Evolutionary conservation across 2,797 vertebrate species (phyloP).

Genomic region (Dipus sagitta): DNA sequence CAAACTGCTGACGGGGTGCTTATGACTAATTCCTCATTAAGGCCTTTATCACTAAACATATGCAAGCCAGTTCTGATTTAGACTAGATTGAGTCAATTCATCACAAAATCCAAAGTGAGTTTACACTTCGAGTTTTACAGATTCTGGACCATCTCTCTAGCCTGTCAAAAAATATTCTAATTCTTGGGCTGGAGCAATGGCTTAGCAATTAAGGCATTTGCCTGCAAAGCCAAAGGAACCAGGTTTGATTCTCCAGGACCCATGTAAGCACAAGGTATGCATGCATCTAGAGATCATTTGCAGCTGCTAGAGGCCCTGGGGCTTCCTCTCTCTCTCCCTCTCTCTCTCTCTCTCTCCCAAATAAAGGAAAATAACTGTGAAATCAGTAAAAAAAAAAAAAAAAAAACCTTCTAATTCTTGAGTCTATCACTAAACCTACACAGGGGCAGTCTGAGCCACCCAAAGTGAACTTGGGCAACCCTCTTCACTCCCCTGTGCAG

Average conservation of each 20-base stretch:
- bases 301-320: too few relatives aligned
- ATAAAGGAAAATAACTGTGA: too few relatives aligned
- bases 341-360: too few relatives aligned
- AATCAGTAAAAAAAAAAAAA: too few relatives aligned
- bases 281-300: too few relatives aligned
- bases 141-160: neutral
- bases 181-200: neutral
- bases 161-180: neutral
- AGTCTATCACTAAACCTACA: conserved; percentile 48
- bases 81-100: neutral
- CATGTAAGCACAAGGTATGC: neutral
- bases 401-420: too few relatives aligned
- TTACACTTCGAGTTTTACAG: conserved; percentile 44
- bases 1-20: neutral
- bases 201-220: neutral
- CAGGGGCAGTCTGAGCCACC: neutral
- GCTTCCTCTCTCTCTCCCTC: too few relatives aligned
- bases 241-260: neutral
- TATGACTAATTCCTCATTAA: neutral
- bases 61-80: neutral
- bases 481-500: neutral
- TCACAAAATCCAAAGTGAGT: conserved; percentile 52
- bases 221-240: too few relatives aligned
- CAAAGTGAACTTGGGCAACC: neutral
- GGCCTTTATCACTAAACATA: neutral